A percentile compares a stretch with the other conserved stretches of the same genome.
Conservation (phyloP, 2,888 invertebrate genomes). For the Acrocera orbiculus region DNA sequence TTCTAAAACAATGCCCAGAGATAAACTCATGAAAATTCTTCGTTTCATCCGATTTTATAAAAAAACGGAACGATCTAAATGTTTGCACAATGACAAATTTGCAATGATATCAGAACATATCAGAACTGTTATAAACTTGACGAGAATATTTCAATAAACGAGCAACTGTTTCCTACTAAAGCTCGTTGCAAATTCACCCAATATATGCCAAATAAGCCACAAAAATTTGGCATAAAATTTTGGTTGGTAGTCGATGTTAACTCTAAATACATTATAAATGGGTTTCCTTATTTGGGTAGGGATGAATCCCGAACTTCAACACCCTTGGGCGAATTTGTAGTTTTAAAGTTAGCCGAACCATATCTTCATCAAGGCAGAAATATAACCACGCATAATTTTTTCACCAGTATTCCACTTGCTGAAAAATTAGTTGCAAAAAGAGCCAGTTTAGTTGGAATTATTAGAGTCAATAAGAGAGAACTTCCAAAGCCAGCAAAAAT, state of each 20-base stretch:
- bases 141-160: slow-evolving; percentile 3
- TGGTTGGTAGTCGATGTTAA: slow-evolving; percentile 15
- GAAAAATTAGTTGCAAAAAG: slow-evolving; percentile 3
- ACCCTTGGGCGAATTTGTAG: slow-evolving; percentile 4
- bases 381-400: slow-evolving; percentile 3
- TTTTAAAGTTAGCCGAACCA: slow-evolving; percentile 3
- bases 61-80: neutral
- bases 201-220: slow-evolving; percentile 15
- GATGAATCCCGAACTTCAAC: slow-evolving; percentile 1
- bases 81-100: slow-evolving; percentile 2
- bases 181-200: slow-evolving; percentile 10
- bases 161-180: neutral
- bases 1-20: slow-evolving; percentile 1
- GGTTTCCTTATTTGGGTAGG: slow-evolving; percentile 10
- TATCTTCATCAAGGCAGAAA: neutral
- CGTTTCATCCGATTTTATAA: neutral
- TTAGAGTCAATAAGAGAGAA: slow-evolving; percentile 4
- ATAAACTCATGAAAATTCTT: slow-evolving; percentile 2
- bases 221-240: slow-evolving; percentile 14
- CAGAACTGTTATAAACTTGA: neutral
- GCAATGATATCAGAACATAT: slow-evolving; percentile 1
- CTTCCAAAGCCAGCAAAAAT: slow-evolving; percentile 2
- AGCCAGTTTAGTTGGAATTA: slow-evolving; percentile 4
- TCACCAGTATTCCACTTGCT: neutral
- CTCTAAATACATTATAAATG: slow-evolving; percentile 14